phyloP scores from a whole-genome alignment of 1,140 invertebrate genomes.

The Venturia canescens region DNA sequence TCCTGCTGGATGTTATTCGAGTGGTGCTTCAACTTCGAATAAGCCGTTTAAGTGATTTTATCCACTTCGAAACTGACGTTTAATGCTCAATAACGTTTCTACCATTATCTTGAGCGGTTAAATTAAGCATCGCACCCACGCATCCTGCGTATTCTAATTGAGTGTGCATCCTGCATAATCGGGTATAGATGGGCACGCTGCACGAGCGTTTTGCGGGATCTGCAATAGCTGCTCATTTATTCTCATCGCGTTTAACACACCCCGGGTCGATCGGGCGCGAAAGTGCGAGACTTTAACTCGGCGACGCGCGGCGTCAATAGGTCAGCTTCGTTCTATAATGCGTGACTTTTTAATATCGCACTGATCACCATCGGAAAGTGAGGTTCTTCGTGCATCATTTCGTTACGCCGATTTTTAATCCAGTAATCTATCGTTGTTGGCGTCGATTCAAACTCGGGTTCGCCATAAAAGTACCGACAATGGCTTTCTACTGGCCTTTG shows the following conservation, averaged over 20 bases:
- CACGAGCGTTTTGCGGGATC: background rate
- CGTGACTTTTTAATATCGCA: background rate
- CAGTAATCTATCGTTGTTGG: too few species aligned
- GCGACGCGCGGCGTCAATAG: slow-evolving; percentile 16
- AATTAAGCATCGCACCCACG: background rate
- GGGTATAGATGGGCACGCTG: background rate
- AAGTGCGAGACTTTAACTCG: slow-evolving; percentile 1
- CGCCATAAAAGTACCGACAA: too few species aligned
- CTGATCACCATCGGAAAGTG: background rate
- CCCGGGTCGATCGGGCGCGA: slow-evolving; percentile 7
- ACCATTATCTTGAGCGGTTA: background rate
- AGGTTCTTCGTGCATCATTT: background rate
- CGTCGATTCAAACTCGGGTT: too few species aligned
- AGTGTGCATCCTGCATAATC: background rate
- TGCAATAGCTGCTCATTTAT: background rate
- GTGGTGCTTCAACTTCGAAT: background rate
- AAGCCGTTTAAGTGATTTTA: background rate
- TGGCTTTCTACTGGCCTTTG: too few species aligned
- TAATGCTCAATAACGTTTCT: background rate
- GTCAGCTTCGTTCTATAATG: background rate
- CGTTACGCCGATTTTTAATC: too few species aligned
- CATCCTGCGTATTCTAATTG: background rate
- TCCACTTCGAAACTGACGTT: background rate
- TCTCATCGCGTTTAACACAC: slow-evolving; percentile 13
- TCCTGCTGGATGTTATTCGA: too few species aligned